A percentile compares a stretch with the other conserved stretches of the same genome.
Conservation (phyloP, 2,888 invertebrate species). For the Drosophila algonquin region DNA sequence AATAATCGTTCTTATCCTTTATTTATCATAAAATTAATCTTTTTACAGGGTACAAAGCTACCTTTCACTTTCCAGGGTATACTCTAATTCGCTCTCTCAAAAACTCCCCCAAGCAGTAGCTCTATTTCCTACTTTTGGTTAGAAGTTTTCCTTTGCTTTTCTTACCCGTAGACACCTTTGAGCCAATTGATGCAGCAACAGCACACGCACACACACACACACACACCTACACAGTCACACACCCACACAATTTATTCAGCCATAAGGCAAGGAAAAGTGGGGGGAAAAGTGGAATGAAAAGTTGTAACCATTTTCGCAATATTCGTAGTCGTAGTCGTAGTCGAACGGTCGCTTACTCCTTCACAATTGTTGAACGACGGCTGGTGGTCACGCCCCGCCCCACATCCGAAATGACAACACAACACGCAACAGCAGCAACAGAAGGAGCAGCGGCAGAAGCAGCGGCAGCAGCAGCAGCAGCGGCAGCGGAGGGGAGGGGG, state of each 20-base stretch:
- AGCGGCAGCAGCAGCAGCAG: too few species aligned
- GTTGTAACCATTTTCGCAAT: conserved; percentile 44
- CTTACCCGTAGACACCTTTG: conserved; percentile 26
- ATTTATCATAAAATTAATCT: too few species aligned
- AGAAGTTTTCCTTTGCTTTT: conserved; percentile 1
- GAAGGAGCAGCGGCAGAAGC: not conserved
- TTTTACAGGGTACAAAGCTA: not conserved
- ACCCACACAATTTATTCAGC: conserved; percentile 23
- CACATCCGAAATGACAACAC: conserved; percentile 68
- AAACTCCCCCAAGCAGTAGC: not conserved
- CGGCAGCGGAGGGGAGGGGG: not conserved
- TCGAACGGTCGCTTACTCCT: conserved; percentile 4
- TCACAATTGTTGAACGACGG: conserved; percentile 58
- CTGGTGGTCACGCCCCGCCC: conserved; percentile 45
- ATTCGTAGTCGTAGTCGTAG: conserved; percentile 6
- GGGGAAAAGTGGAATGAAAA: conserved; percentile 33
- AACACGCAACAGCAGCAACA: conserved; percentile 23
- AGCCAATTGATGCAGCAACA: conserved; percentile 28
- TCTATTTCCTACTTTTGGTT: not conserved
- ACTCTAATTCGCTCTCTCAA: not conserved
- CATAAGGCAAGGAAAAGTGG: conserved; percentile 46
- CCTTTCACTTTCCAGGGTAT: not conserved
- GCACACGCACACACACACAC: not conserved
- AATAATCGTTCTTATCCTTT: too few species aligned
- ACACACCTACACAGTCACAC: not conserved